Evolutionary conservation across 2,888 invertebrate genomes (phyloP).

Genomic region (Tinea semifulvella): DNA sequence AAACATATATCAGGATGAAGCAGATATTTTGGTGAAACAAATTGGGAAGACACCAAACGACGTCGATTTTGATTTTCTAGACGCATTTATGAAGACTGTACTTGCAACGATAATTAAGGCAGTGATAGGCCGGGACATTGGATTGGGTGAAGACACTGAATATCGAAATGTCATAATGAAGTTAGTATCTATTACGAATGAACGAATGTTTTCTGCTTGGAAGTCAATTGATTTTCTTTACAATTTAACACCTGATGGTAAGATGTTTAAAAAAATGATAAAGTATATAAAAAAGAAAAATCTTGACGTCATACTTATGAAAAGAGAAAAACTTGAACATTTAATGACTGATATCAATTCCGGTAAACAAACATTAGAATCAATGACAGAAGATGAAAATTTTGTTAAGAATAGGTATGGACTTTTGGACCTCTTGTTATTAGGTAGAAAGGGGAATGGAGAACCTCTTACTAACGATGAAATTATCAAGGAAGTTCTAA

Average conservation of each 20-base stretch:
- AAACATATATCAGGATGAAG: neutral
- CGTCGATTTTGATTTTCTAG: neutral
- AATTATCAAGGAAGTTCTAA: slow-evolving; percentile 1
- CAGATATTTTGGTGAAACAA: neutral
- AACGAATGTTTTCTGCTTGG: slow-evolving; percentile 3
- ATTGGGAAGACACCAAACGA: neutral
- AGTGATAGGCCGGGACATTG: neutral
- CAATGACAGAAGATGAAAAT: neutral
- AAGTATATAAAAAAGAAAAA: neutral
- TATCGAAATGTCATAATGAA: neutral
- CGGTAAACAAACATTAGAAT: neutral
- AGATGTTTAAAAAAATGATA: neutral
- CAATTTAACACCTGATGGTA: slow-evolving; percentile 2
- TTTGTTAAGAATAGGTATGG: neutral
- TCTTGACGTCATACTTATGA: neutral
- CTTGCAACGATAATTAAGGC: neutral
- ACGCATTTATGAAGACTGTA: neutral
- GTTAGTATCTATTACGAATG: slow-evolving; percentile 2
- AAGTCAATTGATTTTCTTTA: neutral
- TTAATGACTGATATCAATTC: slow-evolving; percentile 1
- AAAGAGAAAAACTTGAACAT: slow-evolving; percentile 1
- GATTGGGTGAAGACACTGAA: neutral
- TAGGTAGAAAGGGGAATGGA: neutral
- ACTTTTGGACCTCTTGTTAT: slow-evolving; percentile 5
- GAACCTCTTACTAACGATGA: slow-evolving; percentile 1